Conservation (phyloP, 2,113 vertebrate genomes). For the Malaclemys terrapin region DNA sequence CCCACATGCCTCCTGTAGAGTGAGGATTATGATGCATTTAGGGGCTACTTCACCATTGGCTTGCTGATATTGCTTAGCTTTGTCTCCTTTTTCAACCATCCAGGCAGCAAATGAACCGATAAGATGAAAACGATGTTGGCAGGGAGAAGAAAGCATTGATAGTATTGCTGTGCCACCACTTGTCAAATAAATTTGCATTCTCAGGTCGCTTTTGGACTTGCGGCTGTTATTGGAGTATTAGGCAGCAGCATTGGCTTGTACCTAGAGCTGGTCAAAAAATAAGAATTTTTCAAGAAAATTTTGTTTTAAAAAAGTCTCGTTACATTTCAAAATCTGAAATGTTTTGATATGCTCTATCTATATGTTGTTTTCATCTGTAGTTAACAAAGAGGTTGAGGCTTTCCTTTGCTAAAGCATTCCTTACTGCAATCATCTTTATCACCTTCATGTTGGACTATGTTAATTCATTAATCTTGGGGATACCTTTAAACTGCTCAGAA, state of each 20-base stretch:
- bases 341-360: neutral
- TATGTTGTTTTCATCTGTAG: neutral
- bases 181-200: neutral
- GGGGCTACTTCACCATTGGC: neutral
- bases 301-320: neutral
- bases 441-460: neutral
- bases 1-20: neutral
- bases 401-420: neutral
- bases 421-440: neutral
- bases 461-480: neutral
- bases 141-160: neutral
- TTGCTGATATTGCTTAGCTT: neutral
- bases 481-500: neutral
- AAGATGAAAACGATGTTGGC: neutral
- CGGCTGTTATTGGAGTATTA: neutral
- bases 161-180: neutral
- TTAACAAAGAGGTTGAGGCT: neutral
- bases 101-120: neutral
- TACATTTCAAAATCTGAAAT: neutral
- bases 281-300: neutral
- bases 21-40: neutral
- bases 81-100: neutral
- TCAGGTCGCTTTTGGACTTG: neutral
- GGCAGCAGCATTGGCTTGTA: neutral
- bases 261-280: neutral